These are phyloP conservation scores for Dipodomys ordii DNA, from an alignment of 2,113 vertebrate genomes.

Conservation along the genomic window DNA sequence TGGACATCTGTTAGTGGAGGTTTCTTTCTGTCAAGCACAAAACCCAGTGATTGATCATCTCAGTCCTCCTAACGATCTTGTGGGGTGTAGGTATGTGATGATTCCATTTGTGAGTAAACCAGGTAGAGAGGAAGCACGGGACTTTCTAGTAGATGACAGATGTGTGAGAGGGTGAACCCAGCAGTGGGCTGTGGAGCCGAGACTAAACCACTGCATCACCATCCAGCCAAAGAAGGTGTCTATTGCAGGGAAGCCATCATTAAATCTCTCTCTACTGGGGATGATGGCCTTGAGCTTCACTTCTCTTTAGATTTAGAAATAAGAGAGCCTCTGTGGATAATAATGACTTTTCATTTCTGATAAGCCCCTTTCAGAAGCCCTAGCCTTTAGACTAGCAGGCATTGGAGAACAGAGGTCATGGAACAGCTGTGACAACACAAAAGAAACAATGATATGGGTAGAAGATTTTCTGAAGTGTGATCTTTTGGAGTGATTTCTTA, in stretches of 20 bases:
- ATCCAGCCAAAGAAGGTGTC: neutral
- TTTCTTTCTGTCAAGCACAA: neutral
- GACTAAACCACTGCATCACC: neutral
- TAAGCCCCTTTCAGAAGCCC: constrained; percentile 80
- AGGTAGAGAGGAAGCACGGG: neutral
- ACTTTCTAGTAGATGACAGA: neutral
- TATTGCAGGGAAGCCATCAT: neutral
- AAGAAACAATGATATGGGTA: neutral
- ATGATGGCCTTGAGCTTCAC: neutral
- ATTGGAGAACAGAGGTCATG: constrained; percentile 80
- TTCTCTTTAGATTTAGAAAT: constrained; percentile 47
- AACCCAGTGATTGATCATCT: neutral
- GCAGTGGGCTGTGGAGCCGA: neutral
- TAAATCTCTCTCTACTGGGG: neutral
- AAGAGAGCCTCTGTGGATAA: neutral
- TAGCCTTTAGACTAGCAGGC: constrained; percentile 79
- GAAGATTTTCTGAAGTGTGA: neutral
- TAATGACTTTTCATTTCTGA: neutral
- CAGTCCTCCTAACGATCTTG: neutral
- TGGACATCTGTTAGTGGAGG: neutral
- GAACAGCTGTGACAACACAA: constrained; percentile 67
- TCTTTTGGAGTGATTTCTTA: neutral
- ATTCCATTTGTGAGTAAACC: constrained; percentile 3
- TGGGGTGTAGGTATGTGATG: neutral
- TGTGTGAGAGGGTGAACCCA: neutral